phyloP scores from a whole-genome alignment of 2,888 invertebrate species.

The Aporophyla lueneburgensis region DNA sequence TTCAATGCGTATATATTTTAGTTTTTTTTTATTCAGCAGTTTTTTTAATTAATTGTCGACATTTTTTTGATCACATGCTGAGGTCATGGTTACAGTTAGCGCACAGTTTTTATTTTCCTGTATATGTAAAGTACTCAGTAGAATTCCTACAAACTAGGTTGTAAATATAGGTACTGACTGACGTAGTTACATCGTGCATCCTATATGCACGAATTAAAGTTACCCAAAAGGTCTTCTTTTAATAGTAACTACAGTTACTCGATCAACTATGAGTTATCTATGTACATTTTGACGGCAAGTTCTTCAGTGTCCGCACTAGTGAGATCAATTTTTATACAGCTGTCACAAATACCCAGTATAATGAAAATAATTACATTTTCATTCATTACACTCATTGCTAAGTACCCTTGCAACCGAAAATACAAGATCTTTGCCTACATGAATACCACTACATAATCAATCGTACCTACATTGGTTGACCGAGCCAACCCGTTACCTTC shows the following conservation, averaged over 20 bases:
- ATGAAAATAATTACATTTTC: no score
- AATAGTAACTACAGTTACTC: neutral
- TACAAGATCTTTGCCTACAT: neutral
- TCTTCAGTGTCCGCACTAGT: neutral
- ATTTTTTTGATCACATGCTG: no score
- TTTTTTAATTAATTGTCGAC: no score
- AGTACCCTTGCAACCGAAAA: neutral
- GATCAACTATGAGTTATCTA: conserved; percentile 3
- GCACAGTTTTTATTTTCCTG: neutral
- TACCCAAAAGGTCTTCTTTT: conserved; percentile 2
- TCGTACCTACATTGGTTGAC: neutral
- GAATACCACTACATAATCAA: conserved; percentile 3
- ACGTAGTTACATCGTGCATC: no score
- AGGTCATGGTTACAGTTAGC: no score
- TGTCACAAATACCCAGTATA: neutral
- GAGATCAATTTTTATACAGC: neutral
- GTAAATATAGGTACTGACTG: neutral
- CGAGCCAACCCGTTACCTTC: conserved; percentile 33
- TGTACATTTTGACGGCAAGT: neutral
- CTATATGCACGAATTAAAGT: neutral
- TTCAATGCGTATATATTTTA: no score
- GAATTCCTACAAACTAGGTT: neutral
- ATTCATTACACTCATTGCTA: neutral
- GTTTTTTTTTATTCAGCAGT: no score
- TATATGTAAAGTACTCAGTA: no score